Base-by-base conservation (phyloP, 2,888 invertebrate species). In the Sesia bembeciformis region DNA sequence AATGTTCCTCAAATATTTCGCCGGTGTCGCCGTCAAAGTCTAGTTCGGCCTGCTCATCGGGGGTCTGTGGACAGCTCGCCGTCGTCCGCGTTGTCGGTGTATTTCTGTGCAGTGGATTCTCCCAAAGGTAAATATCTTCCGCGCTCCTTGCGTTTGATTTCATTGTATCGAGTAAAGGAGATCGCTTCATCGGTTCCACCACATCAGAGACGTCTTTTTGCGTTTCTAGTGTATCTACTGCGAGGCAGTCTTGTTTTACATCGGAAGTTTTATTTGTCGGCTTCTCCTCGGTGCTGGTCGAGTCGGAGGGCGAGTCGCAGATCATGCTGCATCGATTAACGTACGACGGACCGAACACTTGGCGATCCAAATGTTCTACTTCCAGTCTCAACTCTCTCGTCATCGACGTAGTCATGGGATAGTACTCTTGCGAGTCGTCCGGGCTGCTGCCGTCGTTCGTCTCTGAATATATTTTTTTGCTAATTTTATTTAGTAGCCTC, bases 321-420 rank as follows among this genome's bases (percentile, higher is more conserved):
- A 81, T 72, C 69, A 81, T 73, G 60, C 82, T 83, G 60, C 84
- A 79, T 51, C 84, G 66, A 59, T 78, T 81, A 40, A 83, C 67
- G 61, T 87, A 88, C 1, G 86, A 81, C 7, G 74, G 74, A 0
- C 95, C 96, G 70, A 96, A 96, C 4, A 96, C 94, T 79, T 95
- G 96, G 5, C 96, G 91, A 79, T 96, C 96, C 64, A 96, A 85
- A 74, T 95, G 96, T 70, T 96, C 96, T 60, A 96, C 78, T 76
- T 96, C 96, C 52, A 96, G 89, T 65, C 94, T 91, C 66, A 96
- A 81, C 74, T 96, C 96, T 66, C 95, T 91, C 0, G 96, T 96
- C 88, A 96, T 95, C 3, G 96, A 95, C 4, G 95, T 96, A 0
- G 95, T 95, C 93, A 97, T 94, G 3, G 96, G 96, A 71, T 94